Evolutionary conservation across 1,140 invertebrate genomes (phyloP), one percentile per base, ranked within the genome.

Genomic region (Lanistes nyassanus): DNA sequence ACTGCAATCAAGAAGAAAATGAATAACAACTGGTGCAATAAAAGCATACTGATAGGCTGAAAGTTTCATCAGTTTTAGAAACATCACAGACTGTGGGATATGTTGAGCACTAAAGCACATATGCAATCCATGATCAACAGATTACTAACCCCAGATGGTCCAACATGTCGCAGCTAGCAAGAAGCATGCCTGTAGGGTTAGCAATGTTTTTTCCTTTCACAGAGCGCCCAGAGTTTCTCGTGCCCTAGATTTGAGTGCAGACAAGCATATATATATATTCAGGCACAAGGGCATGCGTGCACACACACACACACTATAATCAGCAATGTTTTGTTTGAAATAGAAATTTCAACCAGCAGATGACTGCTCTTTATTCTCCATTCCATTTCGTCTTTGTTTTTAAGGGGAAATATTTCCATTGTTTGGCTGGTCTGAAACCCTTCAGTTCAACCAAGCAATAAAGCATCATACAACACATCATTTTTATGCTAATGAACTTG

Each of bases 181-280:
- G 90, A 80, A 99, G 86, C 94, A 99, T 97, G n/a, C 97, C 98
- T 16, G 97, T 99, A 34, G 98, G 98, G 90, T 99, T 99, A 5
- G 98, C 98, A 69, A 99, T 94, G 89, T 99, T 98, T 90, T 98
- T 98, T 55, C 98, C 98, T 29, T 97, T 97, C 83, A 89, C 64
- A 76, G 82, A 80, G 66, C 80, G 76, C 13, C 85, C 84, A 66
- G 85, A 87, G 76, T 85, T 87, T 36, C 88, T 78, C 29, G 84
- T 86, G 23, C 86, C 86, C 86, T 87, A n/a, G n/a, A n/a, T n/a
- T n/a, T n/a, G n/a, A n/a, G 56, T 16, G 76, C 76, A 13, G 67
- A 66, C 65, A 51, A 36, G 31, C 56, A 60, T 26, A 26, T 0
- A 47, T 16, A 47, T 47, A 16, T 16, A n/a, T n/a, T n/a, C n/a